phyloP scores from a whole-genome alignment of 1,140 invertebrate species.

The Drosophila repletoides region DNA sequence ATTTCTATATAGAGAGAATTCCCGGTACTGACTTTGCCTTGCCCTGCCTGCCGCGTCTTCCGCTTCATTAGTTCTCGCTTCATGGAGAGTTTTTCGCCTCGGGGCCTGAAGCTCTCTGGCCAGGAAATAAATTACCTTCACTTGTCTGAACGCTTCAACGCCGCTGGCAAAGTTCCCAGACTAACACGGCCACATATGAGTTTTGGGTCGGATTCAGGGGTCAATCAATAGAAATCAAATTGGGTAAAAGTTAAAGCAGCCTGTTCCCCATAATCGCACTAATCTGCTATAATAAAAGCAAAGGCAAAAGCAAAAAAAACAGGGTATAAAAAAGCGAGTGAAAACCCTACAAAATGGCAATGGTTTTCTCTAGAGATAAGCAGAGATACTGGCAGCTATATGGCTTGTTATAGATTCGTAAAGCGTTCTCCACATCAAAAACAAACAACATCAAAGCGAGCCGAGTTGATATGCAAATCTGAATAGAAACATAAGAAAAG shows the following conservation, averaged over 20 bases:
- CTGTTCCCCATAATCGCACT: slow-evolving; percentile 23
- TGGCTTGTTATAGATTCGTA: slow-evolving; percentile 36
- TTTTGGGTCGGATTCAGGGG: slow-evolving; percentile 40
- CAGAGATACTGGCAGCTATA: not conserved
- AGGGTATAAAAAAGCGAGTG: slow-evolving; percentile 2
- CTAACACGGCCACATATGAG: slow-evolving; percentile 22
- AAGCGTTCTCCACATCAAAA: slow-evolving; percentile 39
- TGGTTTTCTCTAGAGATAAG: slow-evolving; percentile 29
- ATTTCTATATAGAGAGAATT: not conserved
- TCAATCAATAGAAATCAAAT: slow-evolving; percentile 59
- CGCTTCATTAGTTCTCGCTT: slow-evolving; percentile 55
- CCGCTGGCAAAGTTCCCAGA: slow-evolving; percentile 15
- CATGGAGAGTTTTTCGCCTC: slow-evolving; percentile 23
- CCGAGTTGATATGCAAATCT: slow-evolving; percentile 44
- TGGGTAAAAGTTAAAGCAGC: slow-evolving; percentile 14
- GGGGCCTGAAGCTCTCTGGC: not conserved
- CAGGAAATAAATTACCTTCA: slow-evolving; percentile 62
- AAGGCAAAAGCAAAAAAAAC: not conserved
- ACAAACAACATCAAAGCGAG: slow-evolving; percentile 44
- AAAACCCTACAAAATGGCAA: not conserved
- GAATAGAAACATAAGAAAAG: not conserved
- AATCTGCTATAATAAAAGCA: slow-evolving; percentile 32
- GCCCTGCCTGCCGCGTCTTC: slow-evolving; percentile 11
- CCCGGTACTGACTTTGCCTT: not conserved
- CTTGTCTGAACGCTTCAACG: slow-evolving; percentile 49